These are phyloP conservation scores for Pseudomyrmex pallidus DNA, from an alignment of 1,140 invertebrate genomes.

Conservation along the genomic window DNA sequence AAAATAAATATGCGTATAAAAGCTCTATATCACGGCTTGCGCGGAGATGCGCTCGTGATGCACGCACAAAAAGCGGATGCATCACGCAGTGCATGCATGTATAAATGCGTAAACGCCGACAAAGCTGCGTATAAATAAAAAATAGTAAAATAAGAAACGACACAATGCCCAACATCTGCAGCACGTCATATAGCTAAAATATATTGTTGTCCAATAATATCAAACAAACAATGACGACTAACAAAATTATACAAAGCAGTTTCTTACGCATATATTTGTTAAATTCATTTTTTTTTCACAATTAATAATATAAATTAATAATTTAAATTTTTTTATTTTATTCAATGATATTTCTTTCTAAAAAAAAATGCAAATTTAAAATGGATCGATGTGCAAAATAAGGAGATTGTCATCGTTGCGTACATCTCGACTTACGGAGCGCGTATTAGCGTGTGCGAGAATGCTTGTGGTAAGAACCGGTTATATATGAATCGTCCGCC, in stretches of 20 bases:
- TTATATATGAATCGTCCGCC: constrained; percentile 80
- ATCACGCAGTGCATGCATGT: constrained; percentile 18
- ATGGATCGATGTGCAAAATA: constrained; percentile 70
- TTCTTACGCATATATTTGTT: too few relatives aligned
- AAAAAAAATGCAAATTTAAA: constrained; percentile 62
- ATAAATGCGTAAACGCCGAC: constrained; percentile 29
- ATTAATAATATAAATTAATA: too few relatives aligned
- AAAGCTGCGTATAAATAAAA: constrained; percentile 12
- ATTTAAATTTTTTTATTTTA: constrained; percentile 2
- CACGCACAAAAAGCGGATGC: constrained; percentile 32
- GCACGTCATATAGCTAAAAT: constrained; percentile 14
- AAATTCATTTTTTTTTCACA: too few relatives aligned
- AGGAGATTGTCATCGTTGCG: constrained; percentile 50
- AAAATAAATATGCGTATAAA: constrained; percentile 28
- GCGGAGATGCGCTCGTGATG: constrained; percentile 6
- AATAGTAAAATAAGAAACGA: constrained; percentile 15
- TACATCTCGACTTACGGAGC: constrained; percentile 44
- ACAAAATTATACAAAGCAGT: too few relatives aligned
- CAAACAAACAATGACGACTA: neutral
- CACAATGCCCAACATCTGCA: neutral
- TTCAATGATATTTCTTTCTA: constrained; percentile 45
- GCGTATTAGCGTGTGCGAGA: constrained; percentile 64
- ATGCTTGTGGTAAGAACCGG: constrained; percentile 78
- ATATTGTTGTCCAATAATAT: constrained; percentile 9
- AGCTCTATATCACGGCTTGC: constrained; percentile 25